Percentiles rank a stretch among this genome's conserved stretches.
Conservation (phyloP, 1,140 invertebrate genomes). For the Epicauta chinensis region DNA sequence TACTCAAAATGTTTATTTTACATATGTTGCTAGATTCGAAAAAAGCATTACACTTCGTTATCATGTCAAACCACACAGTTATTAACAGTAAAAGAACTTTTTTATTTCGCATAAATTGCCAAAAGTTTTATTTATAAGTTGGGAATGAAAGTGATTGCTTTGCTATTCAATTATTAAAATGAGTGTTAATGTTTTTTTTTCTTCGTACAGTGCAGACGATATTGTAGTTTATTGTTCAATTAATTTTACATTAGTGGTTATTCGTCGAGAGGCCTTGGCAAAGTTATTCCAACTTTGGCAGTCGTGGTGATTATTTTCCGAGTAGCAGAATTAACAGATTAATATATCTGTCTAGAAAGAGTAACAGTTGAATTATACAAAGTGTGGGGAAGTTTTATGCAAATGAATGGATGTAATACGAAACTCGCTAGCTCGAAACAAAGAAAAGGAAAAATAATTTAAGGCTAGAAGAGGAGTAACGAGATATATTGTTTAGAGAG, state of each 20-base stretch:
- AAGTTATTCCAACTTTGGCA: no score
- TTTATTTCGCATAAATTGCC: no score
- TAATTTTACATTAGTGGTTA: no score
- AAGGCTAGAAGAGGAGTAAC: slow-evolving; percentile 3
- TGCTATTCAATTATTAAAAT: no score
- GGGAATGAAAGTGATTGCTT: no score
- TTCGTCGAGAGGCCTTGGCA: no score
- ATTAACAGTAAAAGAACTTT: no score
- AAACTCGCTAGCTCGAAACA: slow-evolving; percentile 8
- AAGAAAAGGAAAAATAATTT: slow-evolving; percentile 17
- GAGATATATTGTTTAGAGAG: slow-evolving; percentile 15
- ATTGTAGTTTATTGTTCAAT: no score
- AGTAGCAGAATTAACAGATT: slow-evolving; percentile 9
- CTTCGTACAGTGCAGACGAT: no score
- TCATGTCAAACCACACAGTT: slow-evolving; percentile 1
- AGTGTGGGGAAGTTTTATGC: slow-evolving; percentile 9
- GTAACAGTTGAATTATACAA: slow-evolving; percentile 9
- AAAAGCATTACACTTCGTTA: slow-evolving; percentile 16
- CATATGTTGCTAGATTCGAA: slow-evolving; percentile 10
- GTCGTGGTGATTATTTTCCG: no score
- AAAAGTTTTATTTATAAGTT: no score
- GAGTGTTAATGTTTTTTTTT: no score
- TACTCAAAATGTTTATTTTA: slow-evolving; percentile 21
- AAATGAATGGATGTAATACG: slow-evolving; percentile 12
- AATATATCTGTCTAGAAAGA: slow-evolving; percentile 13